Percentiles rank a stretch among this genome's conserved stretches.
These are phyloP conservation scores for Dipus sagitta DNA, from an alignment of 2,797 vertebrate species.

Conservation along the genomic window DNA sequence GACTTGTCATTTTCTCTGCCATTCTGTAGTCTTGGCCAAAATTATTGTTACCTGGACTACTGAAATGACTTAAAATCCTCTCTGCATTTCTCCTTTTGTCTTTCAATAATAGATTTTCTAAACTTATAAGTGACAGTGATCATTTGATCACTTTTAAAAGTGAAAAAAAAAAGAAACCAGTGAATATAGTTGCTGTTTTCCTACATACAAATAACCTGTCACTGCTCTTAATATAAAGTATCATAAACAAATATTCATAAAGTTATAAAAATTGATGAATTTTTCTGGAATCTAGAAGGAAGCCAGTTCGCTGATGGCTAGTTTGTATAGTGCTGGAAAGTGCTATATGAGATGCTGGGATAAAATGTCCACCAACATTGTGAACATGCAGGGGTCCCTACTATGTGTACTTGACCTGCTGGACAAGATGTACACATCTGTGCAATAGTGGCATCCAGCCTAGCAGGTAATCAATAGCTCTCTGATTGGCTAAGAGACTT, in stretches of 20 bases:
- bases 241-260: conserved; percentile 1
- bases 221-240: conserved; percentile 7
- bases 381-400: too few species aligned
- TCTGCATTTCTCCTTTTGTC: background rate
- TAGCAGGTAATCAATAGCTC: too few species aligned
- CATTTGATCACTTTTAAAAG: background rate
- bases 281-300: background rate
- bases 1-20: background rate
- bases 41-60: background rate
- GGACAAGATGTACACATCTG: too few species aligned
- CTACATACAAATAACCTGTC: background rate
- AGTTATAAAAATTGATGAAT: background rate
- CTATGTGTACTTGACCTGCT: too few species aligned
- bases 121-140: background rate
- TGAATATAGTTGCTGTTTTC: background rate
- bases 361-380: too few species aligned
- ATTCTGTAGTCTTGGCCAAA: background rate
- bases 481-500: too few species aligned
- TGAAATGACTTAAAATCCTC: background rate
- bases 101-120: background rate
- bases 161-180: background rate
- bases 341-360: too few species aligned
- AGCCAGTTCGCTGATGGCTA: too few species aligned
- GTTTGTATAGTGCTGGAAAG: too few species aligned
- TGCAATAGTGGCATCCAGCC: too few species aligned